phyloP scores from a whole-genome alignment of 2,797 vertebrate genomes.

The Liasis olivaceus region DNA sequence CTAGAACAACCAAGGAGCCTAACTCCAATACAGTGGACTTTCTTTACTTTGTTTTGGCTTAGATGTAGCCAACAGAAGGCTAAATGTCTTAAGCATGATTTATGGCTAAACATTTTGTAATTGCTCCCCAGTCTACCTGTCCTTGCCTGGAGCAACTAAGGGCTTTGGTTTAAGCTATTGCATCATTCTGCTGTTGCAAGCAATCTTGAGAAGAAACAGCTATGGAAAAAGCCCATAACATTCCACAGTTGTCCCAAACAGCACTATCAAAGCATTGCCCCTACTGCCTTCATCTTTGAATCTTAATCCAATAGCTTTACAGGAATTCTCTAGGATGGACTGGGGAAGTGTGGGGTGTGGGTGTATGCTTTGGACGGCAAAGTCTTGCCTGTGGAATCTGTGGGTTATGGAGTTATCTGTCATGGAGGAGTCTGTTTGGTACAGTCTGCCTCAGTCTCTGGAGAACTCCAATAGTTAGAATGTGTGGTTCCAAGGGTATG shows the following conservation, averaged over 20 bases:
- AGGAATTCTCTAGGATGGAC: constrained; percentile 20
- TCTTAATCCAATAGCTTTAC: constrained; percentile 62
- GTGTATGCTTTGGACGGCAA: neutral
- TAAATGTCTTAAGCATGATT: constrained; percentile 45
- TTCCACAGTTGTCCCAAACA: constrained; percentile 52
- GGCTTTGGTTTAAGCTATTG: constrained; percentile 49
- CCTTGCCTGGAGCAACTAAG: constrained; percentile 32
- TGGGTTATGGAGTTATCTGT: neutral
- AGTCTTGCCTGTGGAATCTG: constrained; percentile 24
- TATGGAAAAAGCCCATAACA: constrained; percentile 69
- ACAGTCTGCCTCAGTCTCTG: neutral
- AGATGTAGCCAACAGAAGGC: neutral
- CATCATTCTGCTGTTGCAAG: constrained; percentile 56
- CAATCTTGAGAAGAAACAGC: constrained; percentile 71
- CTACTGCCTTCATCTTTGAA: constrained; percentile 62
- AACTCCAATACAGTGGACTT: neutral
- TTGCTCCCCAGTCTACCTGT: neutral
- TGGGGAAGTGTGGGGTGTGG: constrained; percentile 17
- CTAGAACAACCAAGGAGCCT: neutral
- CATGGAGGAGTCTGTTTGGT: neutral
- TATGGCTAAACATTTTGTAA: constrained; percentile 34
- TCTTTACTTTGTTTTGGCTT: neutral
- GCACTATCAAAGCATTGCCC: constrained; percentile 65
- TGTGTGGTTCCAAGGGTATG: neutral
- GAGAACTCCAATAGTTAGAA: neutral